Conservation (phyloP, 2,113 vertebrate species). For the Buteo buteo region DNA sequence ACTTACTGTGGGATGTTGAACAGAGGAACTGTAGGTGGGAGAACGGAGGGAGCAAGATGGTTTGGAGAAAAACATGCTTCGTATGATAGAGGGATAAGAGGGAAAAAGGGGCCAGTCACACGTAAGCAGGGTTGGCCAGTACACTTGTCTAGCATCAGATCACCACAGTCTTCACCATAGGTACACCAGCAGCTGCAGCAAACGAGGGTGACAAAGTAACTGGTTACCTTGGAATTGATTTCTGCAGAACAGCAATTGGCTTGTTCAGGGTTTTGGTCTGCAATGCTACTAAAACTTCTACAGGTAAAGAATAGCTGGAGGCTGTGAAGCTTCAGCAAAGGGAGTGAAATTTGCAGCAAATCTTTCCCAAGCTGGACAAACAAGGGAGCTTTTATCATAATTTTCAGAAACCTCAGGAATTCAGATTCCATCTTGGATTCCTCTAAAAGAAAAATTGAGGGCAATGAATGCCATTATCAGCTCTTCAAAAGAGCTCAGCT, state of each 20-base stretch:
- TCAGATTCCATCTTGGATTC: background rate
- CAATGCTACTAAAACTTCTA: background rate
- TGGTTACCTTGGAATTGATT: background rate
- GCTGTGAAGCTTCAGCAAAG: background rate
- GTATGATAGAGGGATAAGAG: background rate
- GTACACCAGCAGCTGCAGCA: background rate
- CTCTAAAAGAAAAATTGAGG: background rate
- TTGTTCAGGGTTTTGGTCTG: background rate
- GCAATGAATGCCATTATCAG: background rate
- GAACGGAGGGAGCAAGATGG: background rate
- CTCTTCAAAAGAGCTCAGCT: background rate
- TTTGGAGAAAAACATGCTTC: background rate
- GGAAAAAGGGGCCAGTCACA: fast-evolving
- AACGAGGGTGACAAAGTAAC: background rate
- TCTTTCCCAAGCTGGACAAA: background rate
- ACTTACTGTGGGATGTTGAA: background rate
- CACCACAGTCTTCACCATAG: background rate
- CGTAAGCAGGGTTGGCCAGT: background rate
- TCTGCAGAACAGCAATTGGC: background rate
- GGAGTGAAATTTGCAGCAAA: background rate
- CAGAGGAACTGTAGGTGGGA: background rate
- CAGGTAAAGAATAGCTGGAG: background rate
- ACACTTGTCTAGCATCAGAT: background rate
- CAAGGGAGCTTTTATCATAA: background rate
- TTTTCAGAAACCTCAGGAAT: background rate